Percentiles rank a stretch among this genome's conserved stretches.
These are phyloP conservation scores for Lypha dubia DNA, from an alignment of 2,888 invertebrate genomes.

Conservation along the genomic window DNA sequence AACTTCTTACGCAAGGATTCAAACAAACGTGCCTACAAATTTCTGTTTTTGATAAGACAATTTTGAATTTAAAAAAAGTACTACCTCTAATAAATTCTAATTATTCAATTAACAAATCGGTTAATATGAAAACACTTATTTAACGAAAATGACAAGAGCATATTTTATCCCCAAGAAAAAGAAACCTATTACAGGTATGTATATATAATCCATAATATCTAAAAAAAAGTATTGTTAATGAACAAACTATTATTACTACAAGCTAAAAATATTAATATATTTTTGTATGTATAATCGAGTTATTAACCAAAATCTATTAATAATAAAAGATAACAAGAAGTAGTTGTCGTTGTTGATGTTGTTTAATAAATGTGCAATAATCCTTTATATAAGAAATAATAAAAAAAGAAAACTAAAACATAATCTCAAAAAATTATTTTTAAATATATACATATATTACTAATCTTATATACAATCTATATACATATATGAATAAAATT, in stretches of 20 bases:
- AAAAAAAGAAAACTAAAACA: slow-evolving; percentile 74
- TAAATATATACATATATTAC: slow-evolving; percentile 71
- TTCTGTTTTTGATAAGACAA: no score
- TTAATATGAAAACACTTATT: not conserved
- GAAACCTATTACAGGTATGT: slow-evolving; percentile 66
- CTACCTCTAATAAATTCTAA: not conserved
- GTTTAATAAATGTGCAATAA: slow-evolving; percentile 82
- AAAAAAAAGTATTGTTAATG: slow-evolving; percentile 59
- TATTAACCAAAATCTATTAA: slow-evolving; percentile 55
- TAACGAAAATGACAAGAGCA: not conserved
- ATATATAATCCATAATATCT: slow-evolving; percentile 38
- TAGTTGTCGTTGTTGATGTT: slow-evolving; percentile 83
- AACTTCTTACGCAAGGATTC: no score
- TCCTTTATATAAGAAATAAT: slow-evolving; percentile 72
- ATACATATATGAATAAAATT: slow-evolving; percentile 26
- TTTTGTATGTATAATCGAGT: slow-evolving; percentile 53
- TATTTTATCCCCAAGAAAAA: not conserved
- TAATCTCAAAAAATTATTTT: slow-evolving; percentile 72
- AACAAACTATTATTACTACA: slow-evolving; percentile 41
- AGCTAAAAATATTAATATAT: slow-evolving; percentile 58
- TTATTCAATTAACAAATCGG: not conserved
- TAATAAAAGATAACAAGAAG: slow-evolving; percentile 74
- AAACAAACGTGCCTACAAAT: no score
- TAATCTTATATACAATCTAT: slow-evolving; percentile 66
- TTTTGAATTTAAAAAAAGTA: no score